Percentiles rank a stretch among this genome's conserved stretches.
Conservation (phyloP, 1,140 invertebrate species). For the Nymphalis io region DNA sequence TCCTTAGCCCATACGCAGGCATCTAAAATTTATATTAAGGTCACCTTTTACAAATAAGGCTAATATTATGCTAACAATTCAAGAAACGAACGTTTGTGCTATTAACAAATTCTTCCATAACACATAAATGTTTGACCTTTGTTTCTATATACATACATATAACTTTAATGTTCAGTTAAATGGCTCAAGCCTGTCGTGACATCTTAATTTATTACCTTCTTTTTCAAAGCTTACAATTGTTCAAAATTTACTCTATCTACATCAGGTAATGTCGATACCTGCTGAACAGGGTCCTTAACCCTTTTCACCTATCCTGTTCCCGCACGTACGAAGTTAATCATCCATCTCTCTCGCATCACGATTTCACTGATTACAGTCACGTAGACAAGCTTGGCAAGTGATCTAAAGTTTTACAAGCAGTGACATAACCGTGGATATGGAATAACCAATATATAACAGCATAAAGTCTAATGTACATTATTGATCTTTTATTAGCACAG, state of each 20-base stretch:
- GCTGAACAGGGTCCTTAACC: slow-evolving; percentile 33
- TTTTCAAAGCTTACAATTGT: background rate
- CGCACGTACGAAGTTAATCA: background rate
- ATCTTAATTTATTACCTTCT: too few species aligned
- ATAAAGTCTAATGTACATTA: too few species aligned
- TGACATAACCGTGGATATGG: slow-evolving; percentile 23
- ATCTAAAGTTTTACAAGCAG: slow-evolving; percentile 12
- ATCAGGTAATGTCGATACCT: slow-evolving; percentile 31
- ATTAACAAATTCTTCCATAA: too few species aligned
- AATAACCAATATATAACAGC: background rate
- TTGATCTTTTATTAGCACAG: too few species aligned
- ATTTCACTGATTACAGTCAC: slow-evolving; percentile 31
- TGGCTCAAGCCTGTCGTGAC: too few species aligned
- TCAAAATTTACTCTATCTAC: slow-evolving; percentile 1
- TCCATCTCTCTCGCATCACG: slow-evolving; percentile 7
- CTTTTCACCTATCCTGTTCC: slow-evolving; percentile 22
- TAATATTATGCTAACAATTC: too few species aligned
- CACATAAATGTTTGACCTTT: too few species aligned
- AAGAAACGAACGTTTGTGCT: too few species aligned
- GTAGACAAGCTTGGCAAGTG: slow-evolving; percentile 27
- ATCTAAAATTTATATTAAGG: too few species aligned
- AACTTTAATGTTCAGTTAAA: too few species aligned
- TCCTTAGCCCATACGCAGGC: background rate
- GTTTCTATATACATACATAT: too few species aligned
- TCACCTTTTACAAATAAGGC: too few species aligned